Percentiles rank a stretch among this genome's conserved stretches.
Evolutionary conservation across 2,113 vertebrate species (phyloP).

Genomic region (Arizona elegans): DNA sequence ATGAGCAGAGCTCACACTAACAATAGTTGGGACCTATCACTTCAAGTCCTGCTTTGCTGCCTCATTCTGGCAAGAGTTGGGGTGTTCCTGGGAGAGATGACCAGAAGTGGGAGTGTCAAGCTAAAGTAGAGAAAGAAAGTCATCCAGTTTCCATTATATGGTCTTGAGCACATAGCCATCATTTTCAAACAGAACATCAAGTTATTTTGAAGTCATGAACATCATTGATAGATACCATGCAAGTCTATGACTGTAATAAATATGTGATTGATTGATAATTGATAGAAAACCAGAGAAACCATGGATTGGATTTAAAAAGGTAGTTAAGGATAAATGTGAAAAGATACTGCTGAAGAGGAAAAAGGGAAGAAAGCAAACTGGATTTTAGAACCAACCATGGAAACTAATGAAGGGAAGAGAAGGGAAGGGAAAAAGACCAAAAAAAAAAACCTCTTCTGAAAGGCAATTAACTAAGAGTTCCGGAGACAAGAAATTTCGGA

Average conservation of each 20-base stretch:
- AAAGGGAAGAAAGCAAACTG: background rate
- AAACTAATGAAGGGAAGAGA: background rate
- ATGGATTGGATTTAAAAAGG: background rate
- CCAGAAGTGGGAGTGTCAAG: background rate
- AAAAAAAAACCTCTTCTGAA: background rate
- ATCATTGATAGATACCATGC: background rate
- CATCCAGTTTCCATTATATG: background rate
- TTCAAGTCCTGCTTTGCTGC: background rate
- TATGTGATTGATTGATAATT: background rate
- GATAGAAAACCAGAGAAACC: background rate
- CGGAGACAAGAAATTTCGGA: background rate
- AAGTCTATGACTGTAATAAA: background rate
- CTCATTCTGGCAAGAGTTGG: background rate
- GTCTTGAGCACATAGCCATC: background rate
- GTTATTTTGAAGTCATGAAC: background rate
- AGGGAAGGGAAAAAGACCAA: background rate
- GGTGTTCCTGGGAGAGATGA: background rate
- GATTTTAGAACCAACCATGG: background rate
- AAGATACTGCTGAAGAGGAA: background rate
- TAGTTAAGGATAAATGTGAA: background rate
- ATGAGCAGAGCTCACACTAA: background rate
- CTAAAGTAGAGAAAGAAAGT: background rate
- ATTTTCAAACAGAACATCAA: background rate
- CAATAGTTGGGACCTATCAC: background rate
- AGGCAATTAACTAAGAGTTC: background rate